phyloP scores from a whole-genome alignment of 1,140 invertebrate genomes.

The Bombyx mandarina region DNA sequence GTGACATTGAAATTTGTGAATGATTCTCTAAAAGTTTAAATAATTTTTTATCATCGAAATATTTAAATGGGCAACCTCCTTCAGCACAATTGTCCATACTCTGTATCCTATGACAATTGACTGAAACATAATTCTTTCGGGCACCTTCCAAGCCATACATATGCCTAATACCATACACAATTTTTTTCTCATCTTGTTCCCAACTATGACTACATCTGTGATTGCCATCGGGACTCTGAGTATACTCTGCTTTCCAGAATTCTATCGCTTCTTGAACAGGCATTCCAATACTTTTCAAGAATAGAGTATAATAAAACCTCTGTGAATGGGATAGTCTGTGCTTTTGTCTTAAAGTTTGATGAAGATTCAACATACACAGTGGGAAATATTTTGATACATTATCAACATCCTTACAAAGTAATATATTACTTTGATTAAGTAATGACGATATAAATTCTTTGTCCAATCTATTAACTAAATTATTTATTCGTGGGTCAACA shows the following conservation, averaged over 20 bases:
- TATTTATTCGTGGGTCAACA: constrained; percentile 62
- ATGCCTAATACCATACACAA: constrained; percentile 80
- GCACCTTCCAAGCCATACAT: constrained; percentile 81
- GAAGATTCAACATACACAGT: constrained; percentile 82
- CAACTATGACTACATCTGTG: constrained; percentile 75
- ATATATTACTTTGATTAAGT: constrained; percentile 27
- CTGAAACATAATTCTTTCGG: constrained; percentile 73
- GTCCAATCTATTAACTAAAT: constrained; percentile 51
- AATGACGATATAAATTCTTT: constrained; percentile 14
- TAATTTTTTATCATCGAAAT: constrained; percentile 68
- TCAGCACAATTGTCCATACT: constrained; percentile 61
- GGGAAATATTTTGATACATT: constrained; percentile 75
- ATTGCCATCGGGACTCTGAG: constrained; percentile 60
- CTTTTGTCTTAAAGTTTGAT: constrained; percentile 72
- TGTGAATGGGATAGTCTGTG: constrained; percentile 83
- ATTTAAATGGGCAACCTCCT: constrained; percentile 75
- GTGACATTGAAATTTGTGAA: constrained; percentile 21
- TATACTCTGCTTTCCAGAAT: constrained; percentile 80
- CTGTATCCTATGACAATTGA: constrained; percentile 71
- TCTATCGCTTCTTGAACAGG: constrained; percentile 74
- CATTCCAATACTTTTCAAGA: constrained; percentile 80
- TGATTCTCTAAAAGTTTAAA: constrained; percentile 42
- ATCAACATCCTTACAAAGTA: constrained; percentile 67
- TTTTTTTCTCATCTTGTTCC: constrained; percentile 76
- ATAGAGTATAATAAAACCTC: constrained; percentile 78